Conservation (phyloP, 1,140 invertebrate species). For the Drosophila virilis region DNA sequence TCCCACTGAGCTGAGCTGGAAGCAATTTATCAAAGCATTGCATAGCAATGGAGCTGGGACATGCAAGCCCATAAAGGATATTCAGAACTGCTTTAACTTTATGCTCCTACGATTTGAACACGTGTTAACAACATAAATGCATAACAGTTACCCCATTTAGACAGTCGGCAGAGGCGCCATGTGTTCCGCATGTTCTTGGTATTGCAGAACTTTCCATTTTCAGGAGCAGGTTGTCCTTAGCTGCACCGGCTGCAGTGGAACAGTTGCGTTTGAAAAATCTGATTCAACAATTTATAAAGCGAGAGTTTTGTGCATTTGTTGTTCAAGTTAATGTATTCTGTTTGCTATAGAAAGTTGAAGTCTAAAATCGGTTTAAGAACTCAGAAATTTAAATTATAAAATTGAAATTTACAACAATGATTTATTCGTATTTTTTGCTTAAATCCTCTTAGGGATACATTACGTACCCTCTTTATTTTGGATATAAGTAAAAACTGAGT, state of each 20-base stretch:
- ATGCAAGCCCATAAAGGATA: conserved; percentile 51
- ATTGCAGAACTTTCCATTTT: neutral
- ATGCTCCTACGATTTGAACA: conserved; percentile 53
- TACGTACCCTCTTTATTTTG: no score
- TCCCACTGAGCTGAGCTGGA: conserved; percentile 23
- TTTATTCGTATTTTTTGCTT: no score
- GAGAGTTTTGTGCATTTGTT: neutral
- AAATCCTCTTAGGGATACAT: no score
- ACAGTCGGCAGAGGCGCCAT: neutral
- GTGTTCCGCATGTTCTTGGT: neutral
- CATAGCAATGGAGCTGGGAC: conserved; percentile 47
- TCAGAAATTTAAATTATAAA: no score
- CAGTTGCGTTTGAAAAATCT: neutral
- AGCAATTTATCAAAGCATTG: conserved; percentile 72
- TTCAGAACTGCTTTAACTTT: conserved; percentile 63
- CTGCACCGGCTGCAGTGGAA: neutral
- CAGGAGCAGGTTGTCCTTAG: neutral
- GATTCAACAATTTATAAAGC: neutral
- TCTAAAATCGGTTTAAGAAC: no score
- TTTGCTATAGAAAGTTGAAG: no score
- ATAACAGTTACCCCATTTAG: conserved; percentile 15
- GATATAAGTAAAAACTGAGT: no score
- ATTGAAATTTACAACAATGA: no score
- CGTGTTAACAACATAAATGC: conserved; percentile 67
- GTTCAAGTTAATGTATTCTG: no score